Evolutionary conservation across 2,888 invertebrate species (phyloP), one percentile per base, ranked within the genome.

Genomic region (Drosophila kambysellisi): DNA sequence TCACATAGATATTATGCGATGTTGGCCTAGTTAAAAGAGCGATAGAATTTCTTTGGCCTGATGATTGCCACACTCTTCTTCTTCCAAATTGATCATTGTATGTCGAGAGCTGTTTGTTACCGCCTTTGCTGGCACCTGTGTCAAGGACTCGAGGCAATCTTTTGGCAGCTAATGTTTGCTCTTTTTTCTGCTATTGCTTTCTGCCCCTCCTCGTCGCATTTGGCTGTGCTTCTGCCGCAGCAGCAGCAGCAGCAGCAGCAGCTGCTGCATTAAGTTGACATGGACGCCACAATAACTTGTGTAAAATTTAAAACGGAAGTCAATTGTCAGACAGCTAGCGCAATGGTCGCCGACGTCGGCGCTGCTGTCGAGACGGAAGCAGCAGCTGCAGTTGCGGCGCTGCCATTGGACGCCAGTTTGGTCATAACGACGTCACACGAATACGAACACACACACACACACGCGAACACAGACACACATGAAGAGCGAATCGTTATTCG

Each of bases 301-400:
- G 85, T 79, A 82, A 82, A 89, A 87, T 87, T 87, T 82, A 85
- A 86, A 87, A 74, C 86, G 86, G 86, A 87, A 87, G 86, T 81
- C 86, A 83, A 88, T 87, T 87, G 90, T 85, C 90, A 89, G 88
- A 75, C 79, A 76, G 71, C 50, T 75, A 81, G 83, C 81, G 75
- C 71, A 69, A 76, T 80, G 86, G 86, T 72, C 78, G 81, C 67
- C 83, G 86, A 32, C 52, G 65, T 46, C 59, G 78, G 67, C 83
- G 86, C 46, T 56, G 62, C 37, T 61, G 76, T 62, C 76, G 71
- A 86, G 71, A 82, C 79, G 85, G 88, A 88, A 86, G 71, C 89
- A 79, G 85, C 89, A 82, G 76, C 82, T 77, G 85, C 88, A 82
- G 73, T 80, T 77, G 66, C 71, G 70, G 51, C 70, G 51, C 69